Evolutionary conservation across 1,140 invertebrate genomes (phyloP).

Genomic region (Philopotamus ludificatus): DNA sequence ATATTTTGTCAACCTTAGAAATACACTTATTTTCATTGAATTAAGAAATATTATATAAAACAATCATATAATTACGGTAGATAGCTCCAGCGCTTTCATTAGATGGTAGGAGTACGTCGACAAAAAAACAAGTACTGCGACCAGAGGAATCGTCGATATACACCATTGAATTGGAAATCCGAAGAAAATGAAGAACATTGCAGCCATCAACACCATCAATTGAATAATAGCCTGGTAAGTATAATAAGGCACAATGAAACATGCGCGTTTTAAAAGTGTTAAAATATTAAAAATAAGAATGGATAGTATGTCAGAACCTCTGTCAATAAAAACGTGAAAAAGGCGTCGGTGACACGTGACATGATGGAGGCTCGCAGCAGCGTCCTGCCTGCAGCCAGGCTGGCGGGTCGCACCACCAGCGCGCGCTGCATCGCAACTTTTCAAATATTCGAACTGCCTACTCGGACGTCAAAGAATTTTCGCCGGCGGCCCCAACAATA

Average conservation of each 20-base stretch:
- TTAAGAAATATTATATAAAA: slow-evolving; percentile 4
- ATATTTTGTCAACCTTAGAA: background rate
- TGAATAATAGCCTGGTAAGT: slow-evolving; percentile 33
- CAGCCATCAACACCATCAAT: slow-evolving; percentile 35
- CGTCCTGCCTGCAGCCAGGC: slow-evolving; percentile 8
- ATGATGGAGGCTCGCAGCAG: slow-evolving; percentile 27
- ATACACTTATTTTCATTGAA: background rate
- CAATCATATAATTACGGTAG: slow-evolving; percentile 13
- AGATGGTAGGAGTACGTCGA: slow-evolving; percentile 26
- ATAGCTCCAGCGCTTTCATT: slow-evolving; percentile 30
- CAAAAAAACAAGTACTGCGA: slow-evolving; percentile 31
- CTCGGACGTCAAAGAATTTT: too few relatives aligned
- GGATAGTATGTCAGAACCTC: slow-evolving; percentile 21
- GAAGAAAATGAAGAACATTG: slow-evolving; percentile 40
- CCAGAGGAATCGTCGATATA: slow-evolving; percentile 27
- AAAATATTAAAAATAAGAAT: background rate
- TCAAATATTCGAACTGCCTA: too few relatives aligned
- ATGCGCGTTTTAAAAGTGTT: background rate
- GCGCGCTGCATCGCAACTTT: background rate
- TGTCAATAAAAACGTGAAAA: slow-evolving; percentile 36
- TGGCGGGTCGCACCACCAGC: background rate
- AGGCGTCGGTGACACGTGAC: slow-evolving; percentile 30
- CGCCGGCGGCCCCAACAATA: too few relatives aligned
- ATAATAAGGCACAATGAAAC: background rate
- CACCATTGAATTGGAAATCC: slow-evolving; percentile 35